Percentiles rank a stretch among this genome's conserved stretches.
phyloP scores from a whole-genome alignment of 2,888 invertebrate genomes.

The Pseudeuparius sepicola region DNA sequence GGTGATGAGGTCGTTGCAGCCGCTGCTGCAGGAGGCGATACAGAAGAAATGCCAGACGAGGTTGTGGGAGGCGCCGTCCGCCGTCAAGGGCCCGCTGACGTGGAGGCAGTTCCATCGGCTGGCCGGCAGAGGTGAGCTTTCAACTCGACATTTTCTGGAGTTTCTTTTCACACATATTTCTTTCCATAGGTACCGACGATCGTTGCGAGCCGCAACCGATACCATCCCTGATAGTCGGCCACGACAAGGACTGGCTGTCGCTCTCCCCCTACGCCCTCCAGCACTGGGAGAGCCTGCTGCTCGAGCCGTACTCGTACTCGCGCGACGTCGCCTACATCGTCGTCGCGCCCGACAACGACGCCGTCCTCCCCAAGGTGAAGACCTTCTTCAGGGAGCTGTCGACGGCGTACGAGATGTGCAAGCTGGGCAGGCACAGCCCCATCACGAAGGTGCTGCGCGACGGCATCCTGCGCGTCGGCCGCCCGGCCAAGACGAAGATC shows the following conservation, averaged over 20 bases:
- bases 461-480: conserved; percentile 78
- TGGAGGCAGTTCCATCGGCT: conserved; percentile 97
- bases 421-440: conserved; percentile 87
- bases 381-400: conserved; percentile 90
- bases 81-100: conserved; percentile 91
- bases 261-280: conserved; percentile 89
- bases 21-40: conserved; percentile 89
- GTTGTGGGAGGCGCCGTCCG: conserved; percentile 87
- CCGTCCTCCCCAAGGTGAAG: conserved; percentile 64
- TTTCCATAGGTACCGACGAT: conserved; percentile 64
- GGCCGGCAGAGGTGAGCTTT: conserved; percentile 62
- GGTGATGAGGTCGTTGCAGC: conserved; percentile 84
- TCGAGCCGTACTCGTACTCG: conserved; percentile 93
- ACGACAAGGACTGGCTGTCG: conserved; percentile 91
- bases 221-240: conserved; percentile 86
- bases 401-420: conserved; percentile 88
- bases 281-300: conserved; percentile 93
- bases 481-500: conserved; percentile 50
- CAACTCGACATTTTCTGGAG: background rate
- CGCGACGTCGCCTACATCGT: conserved; percentile 93
- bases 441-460: conserved; percentile 75
- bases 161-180: too few relatives aligned
- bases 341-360: conserved; percentile 86
- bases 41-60: conserved; percentile 79
- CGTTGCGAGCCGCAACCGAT: conserved; percentile 96